A percentile compares a stretch with the other conserved stretches of the same genome.
These are phyloP conservation scores for Rattus norvegicus DNA, from an alignment of 2,113 vertebrate genomes.

Conservation along the genomic window GRCr8 NC_086030.1:30701501-30702000, in stretches of 20 bases:
- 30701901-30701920: background rate
- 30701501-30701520: background rate
- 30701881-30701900: background rate
- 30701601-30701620: background rate
- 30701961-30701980: background rate
- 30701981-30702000: background rate
- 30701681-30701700: background rate
- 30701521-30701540: no score
- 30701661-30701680: background rate
- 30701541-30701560: background rate
- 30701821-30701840: background rate
- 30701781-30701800: background rate
- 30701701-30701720: background rate
- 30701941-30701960: background rate
- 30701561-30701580: background rate
- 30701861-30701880: background rate
- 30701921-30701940: background rate
- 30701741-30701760: background rate
- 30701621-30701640: background rate
- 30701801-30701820: background rate
- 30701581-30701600: no score
- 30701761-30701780: background rate
- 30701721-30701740: background rate
- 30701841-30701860: background rate
- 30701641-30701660: no score